Base-by-base conservation (phyloP, 2,888 invertebrate species). In the Andrena haemorrhoa region DNA sequence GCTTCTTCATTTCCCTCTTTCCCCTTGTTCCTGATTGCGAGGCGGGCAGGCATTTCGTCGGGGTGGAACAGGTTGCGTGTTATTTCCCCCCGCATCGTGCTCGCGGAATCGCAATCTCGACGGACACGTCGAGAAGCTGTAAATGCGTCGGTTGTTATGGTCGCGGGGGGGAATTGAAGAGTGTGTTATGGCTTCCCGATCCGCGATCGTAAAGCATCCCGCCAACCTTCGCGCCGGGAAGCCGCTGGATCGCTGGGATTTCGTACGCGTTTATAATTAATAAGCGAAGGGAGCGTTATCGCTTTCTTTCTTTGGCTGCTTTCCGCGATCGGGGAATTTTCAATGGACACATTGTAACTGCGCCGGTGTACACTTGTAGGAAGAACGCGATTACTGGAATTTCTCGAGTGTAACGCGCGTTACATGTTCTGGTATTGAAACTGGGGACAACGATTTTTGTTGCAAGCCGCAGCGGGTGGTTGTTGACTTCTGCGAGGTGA, bases 241-340 rank as follows among this genome's bases (percentile, higher is more conserved):
- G n/a, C 7, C 41, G 4, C 33, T 23, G 63, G 10, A 29, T 35
- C 20, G 35, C n/a, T 5, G 23, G 20, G 63, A 35, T 63, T 63
- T 63, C 35, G 8, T 29, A 10, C 41, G 63, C 35, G 63, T 12
- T 63, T 63, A 12, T 63, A 63, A 63, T 63, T 63, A 41, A 63
- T 63, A 35, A 35, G n/a, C 6, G 56, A 56, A 26, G 26, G 56
- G 56, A 56, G 56, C 12, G 23, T 56, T 56, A 56, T 56, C 26
- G 56, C 56, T 56, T 26, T 10, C 51, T 56, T 23, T 56, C 23
- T 12, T 10, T 10, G 3, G 20, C 23, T 26, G 20, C 56, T 56
- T 56, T 56, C 10, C 12, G 53, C 10, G 53, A 56, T 56, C 53
- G 26, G 7, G 53, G 53, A 20, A 56, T 56, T 12, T 56, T 56